Evolutionary conservation across 2,113 vertebrate genomes (phyloP), one percentile per base, ranked within the genome.

Genomic region (Calonectris borealis): DNA sequence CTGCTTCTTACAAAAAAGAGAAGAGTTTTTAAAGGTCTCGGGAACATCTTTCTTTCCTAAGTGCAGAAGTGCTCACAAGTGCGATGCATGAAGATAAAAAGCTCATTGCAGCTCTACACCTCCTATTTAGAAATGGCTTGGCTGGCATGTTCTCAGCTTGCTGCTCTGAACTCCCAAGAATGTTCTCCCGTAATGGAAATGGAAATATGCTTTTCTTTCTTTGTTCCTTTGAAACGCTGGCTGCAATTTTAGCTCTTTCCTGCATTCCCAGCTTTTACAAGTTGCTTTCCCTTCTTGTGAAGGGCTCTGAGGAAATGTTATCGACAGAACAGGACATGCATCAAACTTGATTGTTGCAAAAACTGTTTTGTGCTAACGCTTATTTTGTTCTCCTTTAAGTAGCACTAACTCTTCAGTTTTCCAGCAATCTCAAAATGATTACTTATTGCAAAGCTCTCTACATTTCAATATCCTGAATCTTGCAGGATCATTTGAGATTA

Each of bases 341-440:
- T 88, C 86, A 96, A 81, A 87, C 77, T 31, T 91, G 68, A 77
- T 90, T 55, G 78, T 44, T 40, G 95, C 85, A 94, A 92, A 95
- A 92, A 62, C 38, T 58, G 81, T 11, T 96, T 78, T 88, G 82
- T 92, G 78, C 64, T 97, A 86, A 95, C 88, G 92, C 83, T 94
- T 94, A 62, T 94, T 95, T 94, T 94, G 55, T 90, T 91, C 75
- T 82, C 62, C 75, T 87, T 88, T 90, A 89, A 96, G 83, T 60
- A 92, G 69, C 64, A 58, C 79, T 73, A 92, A 93, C 42, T 70
- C 64, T 77, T 83, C 64, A 31, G 66, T 91, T 96, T 94, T 94
- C 64, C 71, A 62, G 87, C 91, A 88, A 86, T 80, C 62, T 85
- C 76, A 22, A 77, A 83, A 87, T 68, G 27, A 93, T 90, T 80